Conservation (phyloP, 1,140 invertebrate species). For the Drosophila jambulina region DNA sequence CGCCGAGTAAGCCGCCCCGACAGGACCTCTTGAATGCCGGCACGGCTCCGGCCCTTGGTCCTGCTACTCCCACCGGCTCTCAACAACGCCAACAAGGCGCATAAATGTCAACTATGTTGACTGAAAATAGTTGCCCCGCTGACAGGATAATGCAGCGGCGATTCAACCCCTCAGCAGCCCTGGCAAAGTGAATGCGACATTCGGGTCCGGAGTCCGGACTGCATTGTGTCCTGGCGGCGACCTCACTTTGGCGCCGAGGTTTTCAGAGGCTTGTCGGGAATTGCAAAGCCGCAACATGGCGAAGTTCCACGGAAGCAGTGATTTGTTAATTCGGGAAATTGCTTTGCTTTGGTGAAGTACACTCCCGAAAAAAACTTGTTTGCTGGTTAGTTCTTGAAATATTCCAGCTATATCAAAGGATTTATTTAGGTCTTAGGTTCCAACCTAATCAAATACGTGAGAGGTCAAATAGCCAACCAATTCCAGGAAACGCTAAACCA, state of each 20-base stretch:
- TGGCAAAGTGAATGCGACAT: conserved; percentile 64
- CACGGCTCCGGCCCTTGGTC: conserved; percentile 2
- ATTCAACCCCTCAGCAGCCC: conserved; percentile 22
- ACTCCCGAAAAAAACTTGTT: neutral
- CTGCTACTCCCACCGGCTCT: conserved; percentile 5
- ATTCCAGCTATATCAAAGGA: too few species aligned
- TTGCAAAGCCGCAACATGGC: neutral
- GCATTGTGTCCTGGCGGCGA: conserved; percentile 38
- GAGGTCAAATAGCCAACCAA: conserved; percentile 6
- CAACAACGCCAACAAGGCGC: conserved; percentile 51
- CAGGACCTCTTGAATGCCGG: conserved; percentile 40
- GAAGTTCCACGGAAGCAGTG: neutral
- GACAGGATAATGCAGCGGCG: conserved; percentile 70
- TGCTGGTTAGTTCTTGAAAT: too few species aligned
- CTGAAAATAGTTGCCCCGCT: conserved; percentile 66
- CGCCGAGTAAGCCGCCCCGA: conserved; percentile 25
- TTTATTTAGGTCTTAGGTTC: neutral
- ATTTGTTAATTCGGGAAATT: conserved; percentile 22
- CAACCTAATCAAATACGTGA: neutral
- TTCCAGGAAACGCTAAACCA: neutral
- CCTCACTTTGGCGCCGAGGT: conserved; percentile 16
- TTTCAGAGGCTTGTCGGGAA: conserved; percentile 2
- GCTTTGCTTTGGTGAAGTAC: neutral
- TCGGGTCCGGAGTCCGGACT: conserved; percentile 14
- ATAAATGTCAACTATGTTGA: conserved; percentile 80